Conservation (phyloP, 2,113 vertebrate species). For the Lepus americanus region DNA sequence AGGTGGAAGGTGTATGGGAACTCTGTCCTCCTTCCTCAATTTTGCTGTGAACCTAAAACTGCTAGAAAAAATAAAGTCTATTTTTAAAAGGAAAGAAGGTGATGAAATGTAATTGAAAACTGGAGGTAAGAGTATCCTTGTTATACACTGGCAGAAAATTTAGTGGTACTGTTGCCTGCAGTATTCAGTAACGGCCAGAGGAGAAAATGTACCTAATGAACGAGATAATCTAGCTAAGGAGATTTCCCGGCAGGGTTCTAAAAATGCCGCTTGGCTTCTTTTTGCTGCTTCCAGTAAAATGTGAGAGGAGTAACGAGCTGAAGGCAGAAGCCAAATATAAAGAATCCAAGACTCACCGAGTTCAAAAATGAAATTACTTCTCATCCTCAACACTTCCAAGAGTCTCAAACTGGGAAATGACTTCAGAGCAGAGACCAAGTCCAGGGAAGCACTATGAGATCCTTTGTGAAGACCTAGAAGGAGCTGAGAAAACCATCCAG, state of each 20-base stretch:
- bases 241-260: neutral
- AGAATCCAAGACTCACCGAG: neutral
- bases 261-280: conserved; percentile 3
- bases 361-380: conserved; percentile 51
- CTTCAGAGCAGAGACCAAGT: conserved; percentile 40
- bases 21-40: neutral
- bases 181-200: neutral
- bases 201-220: neutral
- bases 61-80: neutral
- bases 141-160: neutral
- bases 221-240: neutral
- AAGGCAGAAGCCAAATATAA: neutral
- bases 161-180: neutral
- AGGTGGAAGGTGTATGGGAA: neutral
- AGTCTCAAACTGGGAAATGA: conserved; percentile 11
- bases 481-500: conserved; percentile 5
- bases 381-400: neutral
- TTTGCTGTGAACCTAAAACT: neutral
- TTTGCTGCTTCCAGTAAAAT: neutral
- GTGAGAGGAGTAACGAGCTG: neutral
- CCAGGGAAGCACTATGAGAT: neutral
- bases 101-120: neutral
- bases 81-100: neutral
- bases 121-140: neutral
- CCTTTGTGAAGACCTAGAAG: conserved; percentile 28